Percentiles rank a stretch among this genome's conserved stretches.
Evolutionary conservation across 2,113 vertebrate genomes (phyloP).

Genomic region (Leptosomus discolor): DNA sequence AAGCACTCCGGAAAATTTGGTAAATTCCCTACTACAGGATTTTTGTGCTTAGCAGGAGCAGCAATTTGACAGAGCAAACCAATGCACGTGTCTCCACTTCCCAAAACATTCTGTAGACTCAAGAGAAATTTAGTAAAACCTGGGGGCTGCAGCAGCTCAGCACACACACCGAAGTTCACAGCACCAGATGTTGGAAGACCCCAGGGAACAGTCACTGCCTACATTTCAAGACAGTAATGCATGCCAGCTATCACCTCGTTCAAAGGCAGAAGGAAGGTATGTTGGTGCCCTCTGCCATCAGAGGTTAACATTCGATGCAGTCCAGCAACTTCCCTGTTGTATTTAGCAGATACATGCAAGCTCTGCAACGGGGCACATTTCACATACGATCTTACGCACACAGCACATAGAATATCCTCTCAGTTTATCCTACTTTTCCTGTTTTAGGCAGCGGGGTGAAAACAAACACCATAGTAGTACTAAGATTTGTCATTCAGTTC

Average conservation of each 20-base stretch:
- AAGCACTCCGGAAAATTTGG: neutral
- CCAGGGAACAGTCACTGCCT: rapidly evolving
- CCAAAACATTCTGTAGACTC: neutral
- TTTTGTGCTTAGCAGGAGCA: neutral
- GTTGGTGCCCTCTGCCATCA: neutral
- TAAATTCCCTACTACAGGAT: neutral
- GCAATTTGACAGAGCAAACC: neutral
- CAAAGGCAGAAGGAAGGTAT: neutral
- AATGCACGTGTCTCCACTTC: rapidly evolving
- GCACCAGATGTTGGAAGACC: neutral
- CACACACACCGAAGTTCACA: rapidly evolving
- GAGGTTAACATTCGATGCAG: rapidly evolving
- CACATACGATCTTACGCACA: neutral
- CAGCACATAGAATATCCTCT: rapidly evolving
- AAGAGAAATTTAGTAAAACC: neutral
- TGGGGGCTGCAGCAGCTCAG: neutral
- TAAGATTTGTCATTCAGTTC: neutral
- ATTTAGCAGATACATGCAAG: neutral
- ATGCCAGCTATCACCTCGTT: rapidly evolving
- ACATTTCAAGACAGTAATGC: rapidly evolving
- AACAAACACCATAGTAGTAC: neutral
- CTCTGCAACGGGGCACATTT: rapidly evolving
- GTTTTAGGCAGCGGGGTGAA: neutral
- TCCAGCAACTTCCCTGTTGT: neutral
- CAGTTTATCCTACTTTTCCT: neutral